Evolutionary conservation across 2,113 vertebrate species (phyloP), one percentile per base, ranked within the genome.

Genomic region (Lutjanus erythropterus): DNA sequence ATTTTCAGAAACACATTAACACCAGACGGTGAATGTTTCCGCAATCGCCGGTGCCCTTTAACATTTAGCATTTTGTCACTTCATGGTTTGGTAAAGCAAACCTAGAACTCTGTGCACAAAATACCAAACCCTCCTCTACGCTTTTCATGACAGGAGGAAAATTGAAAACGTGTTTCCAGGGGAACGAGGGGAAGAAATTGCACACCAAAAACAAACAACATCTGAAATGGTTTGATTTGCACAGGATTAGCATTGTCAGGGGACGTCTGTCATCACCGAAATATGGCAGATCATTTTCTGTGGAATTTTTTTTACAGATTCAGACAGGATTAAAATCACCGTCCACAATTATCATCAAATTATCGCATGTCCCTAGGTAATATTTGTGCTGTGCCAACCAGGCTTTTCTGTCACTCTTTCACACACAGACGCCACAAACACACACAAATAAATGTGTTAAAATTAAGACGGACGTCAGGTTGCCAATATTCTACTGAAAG

Each of bases 311-410:
- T 50, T 18, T 6, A 39, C 58, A 35, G 41, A 71, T 77, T 81
- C 68, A 82, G n/a, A 71, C 53, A 62, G 77, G 77, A 86, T 84
- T 81, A 69, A 75, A 6, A 65, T 66, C 60, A 37, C 64, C 71
- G 64, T 80, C 53, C 68, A 66, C 67, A 80, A 59, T 47, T 81
- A 71, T 47, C 77, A 78, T 74, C n/a, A 69, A 85, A 85, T 83
- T 64, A 81, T 60, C 25, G 2, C 23, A 37, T 66, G 52, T 80
- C 80, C 59, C 29, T 10, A 41, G 23, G 72, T 70, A 46, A 76
- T 55, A n/a, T 65, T 14, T 46, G 35, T 44, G 60, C 69, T 23
- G 55, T 52, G 65, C 66, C 6, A 1, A 64, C 58, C 18, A 35
- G 18, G 11, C 21, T 56, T 14, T 35, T 47, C 29, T 49, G 21